Evolutionary conservation across 2,113 vertebrate genomes (phyloP), one percentile per base, ranked within the genome.

Genomic region (Calidris pygmaea): DNA sequence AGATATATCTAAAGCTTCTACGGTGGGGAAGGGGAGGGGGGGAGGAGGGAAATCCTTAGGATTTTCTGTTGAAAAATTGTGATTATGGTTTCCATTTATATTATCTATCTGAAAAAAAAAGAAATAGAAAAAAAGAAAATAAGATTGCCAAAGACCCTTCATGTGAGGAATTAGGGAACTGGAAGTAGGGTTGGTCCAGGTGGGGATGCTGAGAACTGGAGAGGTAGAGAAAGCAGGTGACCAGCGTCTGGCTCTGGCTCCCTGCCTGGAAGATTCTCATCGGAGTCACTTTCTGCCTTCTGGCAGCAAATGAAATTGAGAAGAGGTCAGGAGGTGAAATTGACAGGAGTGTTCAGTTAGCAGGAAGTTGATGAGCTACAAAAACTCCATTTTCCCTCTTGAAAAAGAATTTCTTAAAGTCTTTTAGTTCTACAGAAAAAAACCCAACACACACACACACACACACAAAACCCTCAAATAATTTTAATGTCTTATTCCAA

Each of bases 191-290:
- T 85, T 59, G 56, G 52, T 95, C n/a, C 65, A 78, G 91, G 65
- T 82, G 78, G 89, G 70, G 60, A 60, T 60, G 71, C 50, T 82
- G 70, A 89, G 85, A 93, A 78, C 27, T 34, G 21, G 41, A 82
- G 74, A 95, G 60, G 60, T 74, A 82, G 62, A 55, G 48, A 79
- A 85, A 80, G 34, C 86, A 95, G 86, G 66, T 94, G 93, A 95
- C 48, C 77, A 76, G 56, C 8, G 20, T 62, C 89, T 95, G 93
- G 39, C 70, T 75, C 87, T 93, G 93, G 94, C 89, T 79, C 9
- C 58, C 66, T 94, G 93, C 94, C 94, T 91, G 91, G 74, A 87
- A 89, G 74, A 87, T 74, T 82, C 87, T 95, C 77, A 35, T 30
- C 1, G 3, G 89, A 89, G 60, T 35, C 39, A 45, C 81, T 93